These are phyloP conservation scores for Hylia prasina DNA, from an alignment of 2,113 vertebrate genomes.

Conservation along the genomic window DNA sequence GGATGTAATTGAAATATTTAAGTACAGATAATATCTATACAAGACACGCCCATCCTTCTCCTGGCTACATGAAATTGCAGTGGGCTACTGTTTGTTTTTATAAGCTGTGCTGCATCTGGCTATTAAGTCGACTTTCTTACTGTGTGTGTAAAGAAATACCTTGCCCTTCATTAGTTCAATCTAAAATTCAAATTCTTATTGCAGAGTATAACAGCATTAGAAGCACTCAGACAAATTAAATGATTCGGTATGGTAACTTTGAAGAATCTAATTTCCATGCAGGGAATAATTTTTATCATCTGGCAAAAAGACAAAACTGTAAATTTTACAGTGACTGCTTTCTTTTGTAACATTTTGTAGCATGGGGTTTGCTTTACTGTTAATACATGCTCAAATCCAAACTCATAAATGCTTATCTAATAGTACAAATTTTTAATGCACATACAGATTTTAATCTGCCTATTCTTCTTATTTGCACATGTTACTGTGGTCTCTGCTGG, in stretches of 20 bases:
- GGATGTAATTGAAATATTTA: neutral
- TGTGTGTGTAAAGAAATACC: neutral
- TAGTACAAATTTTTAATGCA: neutral
- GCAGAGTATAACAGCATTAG: slow-evolving; percentile 14
- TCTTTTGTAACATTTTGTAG: slow-evolving; percentile 6
- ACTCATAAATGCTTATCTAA: neutral
- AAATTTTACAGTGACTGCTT: slow-evolving; percentile 9
- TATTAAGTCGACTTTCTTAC: neutral
- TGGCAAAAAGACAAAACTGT: neutral
- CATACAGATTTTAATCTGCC: neutral
- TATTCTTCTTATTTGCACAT: neutral
- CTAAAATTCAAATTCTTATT: slow-evolving; percentile 50
- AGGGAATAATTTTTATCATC: slow-evolving; percentile 45
- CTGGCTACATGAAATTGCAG: neutral
- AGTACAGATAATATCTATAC: neutral
- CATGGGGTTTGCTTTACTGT: slow-evolving; percentile 20
- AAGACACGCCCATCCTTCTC: neutral
- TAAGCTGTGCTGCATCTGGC: neutral
- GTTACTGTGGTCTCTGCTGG: neutral
- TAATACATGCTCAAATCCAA: neutral
- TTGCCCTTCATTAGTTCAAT: slow-evolving; percentile 51
- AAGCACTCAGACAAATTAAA: slow-evolving; percentile 63
- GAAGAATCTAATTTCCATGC: slow-evolving; percentile 51
- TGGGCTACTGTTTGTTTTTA: neutral
- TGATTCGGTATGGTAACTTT: slow-evolving; percentile 39